Conservation (phyloP, 2,797 vertebrate species). For the Pseudomugil tenellus region DNA sequence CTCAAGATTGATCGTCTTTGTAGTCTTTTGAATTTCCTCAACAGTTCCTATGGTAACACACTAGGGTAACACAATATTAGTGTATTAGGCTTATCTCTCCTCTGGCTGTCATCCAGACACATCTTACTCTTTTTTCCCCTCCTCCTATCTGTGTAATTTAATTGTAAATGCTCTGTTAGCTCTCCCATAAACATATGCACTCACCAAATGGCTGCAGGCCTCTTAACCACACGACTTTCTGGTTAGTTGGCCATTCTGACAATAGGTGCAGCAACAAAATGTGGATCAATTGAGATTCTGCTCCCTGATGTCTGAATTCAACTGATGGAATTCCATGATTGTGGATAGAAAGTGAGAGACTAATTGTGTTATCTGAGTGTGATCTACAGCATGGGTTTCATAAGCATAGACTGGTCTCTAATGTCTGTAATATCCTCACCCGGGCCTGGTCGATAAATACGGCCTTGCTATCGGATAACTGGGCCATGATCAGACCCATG, state of each 20-base stretch:
- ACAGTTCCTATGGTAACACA: constrained; percentile 85
- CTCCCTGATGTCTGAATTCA: constrained; percentile 72
- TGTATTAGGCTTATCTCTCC: constrained; percentile 85
- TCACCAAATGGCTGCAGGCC: constrained; percentile 73
- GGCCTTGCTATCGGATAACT: constrained; percentile 81
- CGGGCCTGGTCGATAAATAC: constrained; percentile 80
- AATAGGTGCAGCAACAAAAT: constrained; percentile 52
- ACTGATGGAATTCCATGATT: constrained; percentile 81
- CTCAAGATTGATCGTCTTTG: constrained; percentile 85
- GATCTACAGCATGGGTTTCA: constrained; percentile 76
- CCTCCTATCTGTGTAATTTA: constrained; percentile 84
- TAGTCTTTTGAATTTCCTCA: constrained; percentile 84
- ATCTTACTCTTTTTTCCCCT: constrained; percentile 67
- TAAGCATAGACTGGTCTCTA: constrained; percentile 76
- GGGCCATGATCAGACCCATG: constrained; percentile 85
- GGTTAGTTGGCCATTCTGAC: constrained; percentile 61
- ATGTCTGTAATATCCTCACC: constrained; percentile 78
- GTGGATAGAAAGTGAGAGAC: constrained; percentile 74
- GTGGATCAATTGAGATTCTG: constrained; percentile 71
- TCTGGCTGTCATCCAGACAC: constrained; percentile 84
- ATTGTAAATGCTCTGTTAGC: constrained; percentile 83
- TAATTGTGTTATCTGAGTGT: constrained; percentile 79
- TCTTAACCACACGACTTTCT: constrained; percentile 64
- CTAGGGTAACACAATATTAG: constrained; percentile 86
- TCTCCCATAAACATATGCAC: constrained; percentile 80